phyloP scores from a whole-genome alignment of 2,888 invertebrate genomes.

The Thymelicus sylvestris region DNA sequence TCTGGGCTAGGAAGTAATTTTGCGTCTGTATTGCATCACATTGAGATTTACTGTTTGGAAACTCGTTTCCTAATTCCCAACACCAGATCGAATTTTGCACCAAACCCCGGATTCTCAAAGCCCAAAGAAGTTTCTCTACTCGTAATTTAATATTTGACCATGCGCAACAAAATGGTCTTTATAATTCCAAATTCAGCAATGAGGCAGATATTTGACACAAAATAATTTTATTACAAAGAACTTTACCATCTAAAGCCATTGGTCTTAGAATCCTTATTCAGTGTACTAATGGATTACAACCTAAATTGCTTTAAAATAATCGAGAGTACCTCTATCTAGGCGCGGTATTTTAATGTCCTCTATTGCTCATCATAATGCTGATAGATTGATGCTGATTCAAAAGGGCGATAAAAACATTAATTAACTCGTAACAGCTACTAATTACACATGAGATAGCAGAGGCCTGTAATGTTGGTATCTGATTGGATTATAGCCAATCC shows the following conservation, averaged over 20 bases:
- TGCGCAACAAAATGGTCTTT: too few species aligned
- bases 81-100: too few species aligned
- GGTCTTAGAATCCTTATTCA: too few species aligned
- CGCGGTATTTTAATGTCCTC: not conserved
- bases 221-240: too few species aligned
- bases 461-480: conserved; percentile 4
- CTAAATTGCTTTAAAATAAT: too few species aligned
- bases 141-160: too few species aligned
- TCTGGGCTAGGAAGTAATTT: not conserved
- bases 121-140: not conserved
- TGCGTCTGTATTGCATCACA: not conserved
- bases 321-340: not conserved
- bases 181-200: too few species aligned
- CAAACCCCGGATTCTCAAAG: not conserved
- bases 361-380: not conserved
- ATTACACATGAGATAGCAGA: not conserved
- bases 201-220: too few species aligned
- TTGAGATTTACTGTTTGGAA: not conserved
- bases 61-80: too few species aligned
- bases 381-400: not conserved
- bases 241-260: too few species aligned
- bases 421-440: conserved; percentile 9
- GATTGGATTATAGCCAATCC: conserved; percentile 19
- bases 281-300: too few species aligned
- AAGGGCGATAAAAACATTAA: conserved; percentile 10